Evolutionary conservation across 2,113 vertebrate species (phyloP).

Genomic region (Elanus axillaris): DNA sequence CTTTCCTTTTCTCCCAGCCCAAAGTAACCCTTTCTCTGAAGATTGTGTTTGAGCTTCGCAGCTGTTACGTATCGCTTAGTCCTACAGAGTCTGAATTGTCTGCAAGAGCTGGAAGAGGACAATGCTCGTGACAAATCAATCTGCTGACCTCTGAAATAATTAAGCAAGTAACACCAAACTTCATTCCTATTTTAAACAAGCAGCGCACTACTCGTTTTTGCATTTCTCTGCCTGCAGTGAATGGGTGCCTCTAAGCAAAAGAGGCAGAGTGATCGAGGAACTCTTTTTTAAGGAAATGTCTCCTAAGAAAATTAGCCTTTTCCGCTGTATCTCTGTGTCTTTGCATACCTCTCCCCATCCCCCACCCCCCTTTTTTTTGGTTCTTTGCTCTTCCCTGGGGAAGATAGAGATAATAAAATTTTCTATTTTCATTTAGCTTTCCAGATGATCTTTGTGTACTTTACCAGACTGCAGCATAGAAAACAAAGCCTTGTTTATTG

Average conservation of each 20-base stretch:
- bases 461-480: neutral
- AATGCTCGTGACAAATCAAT: slow-evolving; percentile 8
- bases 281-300: neutral
- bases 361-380: neutral
- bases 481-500: slow-evolving; percentile 36
- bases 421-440: neutral
- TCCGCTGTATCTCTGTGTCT: neutral
- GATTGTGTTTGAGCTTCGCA: neutral
- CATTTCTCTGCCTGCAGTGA: neutral
- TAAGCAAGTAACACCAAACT: neutral
- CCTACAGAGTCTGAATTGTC: neutral
- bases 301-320: neutral
- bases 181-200: neutral
- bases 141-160: slow-evolving; percentile 42
- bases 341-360: neutral
- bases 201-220: neutral
- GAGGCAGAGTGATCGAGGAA: neutral
- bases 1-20: neutral
- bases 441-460: slow-evolving; percentile 37
- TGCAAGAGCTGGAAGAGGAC: neutral
- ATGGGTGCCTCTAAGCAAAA: neutral
- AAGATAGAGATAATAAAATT: neutral
- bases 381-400: neutral
- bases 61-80: neutral
- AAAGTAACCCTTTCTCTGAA: neutral